phyloP scores from a whole-genome alignment of 2,888 invertebrate species.

The Brachylomia viminalis region DNA sequence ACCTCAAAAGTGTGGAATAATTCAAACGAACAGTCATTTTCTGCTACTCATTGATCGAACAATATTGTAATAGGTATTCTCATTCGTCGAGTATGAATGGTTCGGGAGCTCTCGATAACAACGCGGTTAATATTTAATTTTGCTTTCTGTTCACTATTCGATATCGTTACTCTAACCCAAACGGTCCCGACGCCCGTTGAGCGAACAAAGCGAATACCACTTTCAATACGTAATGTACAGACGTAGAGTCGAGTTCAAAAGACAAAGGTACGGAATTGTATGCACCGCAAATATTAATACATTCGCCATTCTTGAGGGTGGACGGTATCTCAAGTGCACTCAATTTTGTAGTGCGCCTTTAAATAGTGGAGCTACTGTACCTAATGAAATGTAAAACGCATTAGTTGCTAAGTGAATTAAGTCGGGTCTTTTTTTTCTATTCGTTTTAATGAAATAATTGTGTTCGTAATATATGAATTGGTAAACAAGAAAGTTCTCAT shows the following conservation, averaged over 20 bases:
- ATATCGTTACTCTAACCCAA: conserved; percentile 50
- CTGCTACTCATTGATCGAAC: conserved; percentile 30
- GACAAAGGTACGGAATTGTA: conserved; percentile 46
- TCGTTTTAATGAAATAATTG: too few relatives aligned
- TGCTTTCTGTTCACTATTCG: conserved; percentile 42
- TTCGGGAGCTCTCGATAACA: conserved; percentile 41
- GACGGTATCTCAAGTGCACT: conserved; percentile 61
- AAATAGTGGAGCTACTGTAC: conserved; percentile 48
- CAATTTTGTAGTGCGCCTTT: conserved; percentile 46
- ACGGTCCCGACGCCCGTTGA: conserved; percentile 27
- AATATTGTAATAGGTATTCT: conserved; percentile 38
- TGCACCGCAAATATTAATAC: conserved; percentile 50
- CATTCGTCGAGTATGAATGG: conserved; percentile 20
- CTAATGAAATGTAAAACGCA: conserved; percentile 37
- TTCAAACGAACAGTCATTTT: conserved; percentile 45
- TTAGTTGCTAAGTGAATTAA: conserved; percentile 33
- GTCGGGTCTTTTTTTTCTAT: conserved; percentile 31
- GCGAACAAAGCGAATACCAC: conserved; percentile 45
- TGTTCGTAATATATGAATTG: conserved; percentile 49
- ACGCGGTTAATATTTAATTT: conserved; percentile 56
- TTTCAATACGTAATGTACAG: conserved; percentile 52
- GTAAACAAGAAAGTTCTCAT: conserved; percentile 68
- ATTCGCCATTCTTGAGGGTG: conserved; percentile 47
- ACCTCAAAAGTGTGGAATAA: conserved; percentile 47
- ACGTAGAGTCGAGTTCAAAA: conserved; percentile 47